Percentiles rank a stretch among this genome's conserved stretches.
phyloP scores from a whole-genome alignment of 30 jellyfish, hydroid and myxozoan genomes.

The Aurelia sp. region DNA sequence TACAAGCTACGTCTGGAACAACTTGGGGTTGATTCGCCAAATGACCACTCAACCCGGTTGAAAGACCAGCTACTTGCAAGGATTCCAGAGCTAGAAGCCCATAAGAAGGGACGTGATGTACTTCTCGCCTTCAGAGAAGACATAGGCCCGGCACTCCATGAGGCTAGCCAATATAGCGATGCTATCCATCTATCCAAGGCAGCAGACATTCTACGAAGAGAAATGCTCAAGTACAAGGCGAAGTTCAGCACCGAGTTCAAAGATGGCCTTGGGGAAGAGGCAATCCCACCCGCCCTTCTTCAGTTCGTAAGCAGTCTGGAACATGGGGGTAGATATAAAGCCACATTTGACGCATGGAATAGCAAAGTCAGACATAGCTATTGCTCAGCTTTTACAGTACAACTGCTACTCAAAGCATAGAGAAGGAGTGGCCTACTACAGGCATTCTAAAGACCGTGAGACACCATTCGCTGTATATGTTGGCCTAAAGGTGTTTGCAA shows the following conservation, averaged over 20 bases:
- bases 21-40: slow-evolving; percentile 20
- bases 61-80: slow-evolving; percentile 27
- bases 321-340: slow-evolving; percentile 51
- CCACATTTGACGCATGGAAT: background rate
- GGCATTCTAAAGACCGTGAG: background rate
- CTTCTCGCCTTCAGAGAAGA: background rate
- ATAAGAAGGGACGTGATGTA: slow-evolving; percentile 35
- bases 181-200: slow-evolving; percentile 30
- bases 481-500: slow-evolving; percentile 16
- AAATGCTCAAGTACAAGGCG: slow-evolving; percentile 1
- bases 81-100: slow-evolving; percentile 37
- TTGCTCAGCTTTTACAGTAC: slow-evolving; percentile 38
- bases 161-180: background rate
- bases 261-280: background rate
- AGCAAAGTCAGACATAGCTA: slow-evolving; percentile 20
- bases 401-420: background rate
- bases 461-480: slow-evolving; percentile 38
- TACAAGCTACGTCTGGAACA: slow-evolving; percentile 35
- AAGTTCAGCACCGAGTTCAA: slow-evolving; percentile 13
- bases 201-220: slow-evolving; percentile 25
- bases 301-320: slow-evolving; percentile 17
- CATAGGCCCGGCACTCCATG: slow-evolving; percentile 4
- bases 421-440: background rate
- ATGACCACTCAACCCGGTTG: slow-evolving; percentile 44
- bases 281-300: background rate